Conservation (phyloP, 1,140 invertebrate species). For the Lethrus apterus region DNA sequence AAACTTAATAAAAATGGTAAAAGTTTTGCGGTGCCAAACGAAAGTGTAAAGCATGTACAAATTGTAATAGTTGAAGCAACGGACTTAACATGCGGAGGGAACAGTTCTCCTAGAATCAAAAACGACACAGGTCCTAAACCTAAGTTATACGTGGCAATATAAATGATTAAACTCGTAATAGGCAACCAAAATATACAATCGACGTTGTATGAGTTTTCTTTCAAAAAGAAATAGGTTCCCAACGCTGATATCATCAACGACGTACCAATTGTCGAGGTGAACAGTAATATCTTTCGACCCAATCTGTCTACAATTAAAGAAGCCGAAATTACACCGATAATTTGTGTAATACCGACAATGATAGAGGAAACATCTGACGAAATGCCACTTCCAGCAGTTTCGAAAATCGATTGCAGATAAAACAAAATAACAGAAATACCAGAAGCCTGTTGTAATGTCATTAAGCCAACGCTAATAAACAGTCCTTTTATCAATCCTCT, state of each 20-base stretch:
- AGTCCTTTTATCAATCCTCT: slow-evolving; percentile 53
- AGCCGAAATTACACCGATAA: slow-evolving; percentile 56
- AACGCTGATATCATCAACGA: slow-evolving; percentile 24
- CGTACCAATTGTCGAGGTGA: slow-evolving; percentile 58
- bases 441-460: slow-evolving; percentile 63
- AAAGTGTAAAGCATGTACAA: slow-evolving; percentile 56
- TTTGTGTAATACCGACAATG: slow-evolving; percentile 64
- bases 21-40: slow-evolving; percentile 43
- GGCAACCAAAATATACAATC: slow-evolving; percentile 35
- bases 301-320: slow-evolving; percentile 63
- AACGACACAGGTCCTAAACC: slow-evolving; percentile 65
- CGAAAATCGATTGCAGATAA: slow-evolving; percentile 64
- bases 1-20: slow-evolving; percentile 1
- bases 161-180: slow-evolving; percentile 54
- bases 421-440: slow-evolving; percentile 77
- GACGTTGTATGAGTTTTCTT: background rate
- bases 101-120: slow-evolving; percentile 63
- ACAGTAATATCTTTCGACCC: slow-evolving; percentile 61
- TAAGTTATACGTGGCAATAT: slow-evolving; percentile 58
- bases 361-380: slow-evolving; percentile 58
- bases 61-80: slow-evolving; percentile 59
- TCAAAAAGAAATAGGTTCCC: slow-evolving; percentile 17
- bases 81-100: slow-evolving; percentile 59
- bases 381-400: slow-evolving; percentile 48
- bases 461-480: slow-evolving; percentile 58